phyloP scores from a whole-genome alignment of 2,113 vertebrate species.

The Gila orcuttii region DNA sequence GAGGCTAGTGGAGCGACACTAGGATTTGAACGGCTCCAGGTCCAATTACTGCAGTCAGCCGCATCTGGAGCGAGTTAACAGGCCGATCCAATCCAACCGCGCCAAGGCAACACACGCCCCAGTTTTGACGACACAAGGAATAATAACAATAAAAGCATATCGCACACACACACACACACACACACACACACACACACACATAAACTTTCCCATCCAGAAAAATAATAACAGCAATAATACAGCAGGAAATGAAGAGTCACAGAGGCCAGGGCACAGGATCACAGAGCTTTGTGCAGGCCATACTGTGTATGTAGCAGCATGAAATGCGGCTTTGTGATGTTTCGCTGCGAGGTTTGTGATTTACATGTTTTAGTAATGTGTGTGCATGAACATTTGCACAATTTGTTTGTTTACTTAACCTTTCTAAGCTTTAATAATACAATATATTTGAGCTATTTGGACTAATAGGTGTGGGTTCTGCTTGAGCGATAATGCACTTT shows the following conservation, averaged over 20 bases:
- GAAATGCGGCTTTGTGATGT: constrained; percentile 18
- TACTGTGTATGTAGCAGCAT: constrained; percentile 45
- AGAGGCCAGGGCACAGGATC: constrained; percentile 57
- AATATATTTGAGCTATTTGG: neutral
- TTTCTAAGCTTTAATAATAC: neutral
- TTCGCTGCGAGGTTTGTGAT: constrained; percentile 11
- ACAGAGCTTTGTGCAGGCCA: constrained; percentile 30
- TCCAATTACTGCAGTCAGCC: constrained; percentile 76
- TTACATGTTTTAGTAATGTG: constrained; percentile 37
- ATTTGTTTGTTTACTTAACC: constrained; percentile 53
- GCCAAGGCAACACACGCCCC: constrained; percentile 66
- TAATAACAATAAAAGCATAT: constrained; percentile 75
- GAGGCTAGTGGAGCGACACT: constrained; percentile 58
- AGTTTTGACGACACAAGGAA: constrained; percentile 73
- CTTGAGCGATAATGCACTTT: neutral
- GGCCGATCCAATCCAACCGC: constrained; percentile 71
- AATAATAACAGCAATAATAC: constrained; percentile 73
- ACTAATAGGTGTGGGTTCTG: neutral
- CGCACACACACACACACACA: constrained; percentile 44
- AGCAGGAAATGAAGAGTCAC: constrained; percentile 76
- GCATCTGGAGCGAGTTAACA: constrained; percentile 77
- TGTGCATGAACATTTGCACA: constrained; percentile 19
- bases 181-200: constrained; percentile 45
- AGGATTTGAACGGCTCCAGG: constrained; percentile 80
- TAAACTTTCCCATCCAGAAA: constrained; percentile 63